Evolutionary conservation across 2,113 vertebrate species (phyloP).

Genomic region (Turnix velox): DNA sequence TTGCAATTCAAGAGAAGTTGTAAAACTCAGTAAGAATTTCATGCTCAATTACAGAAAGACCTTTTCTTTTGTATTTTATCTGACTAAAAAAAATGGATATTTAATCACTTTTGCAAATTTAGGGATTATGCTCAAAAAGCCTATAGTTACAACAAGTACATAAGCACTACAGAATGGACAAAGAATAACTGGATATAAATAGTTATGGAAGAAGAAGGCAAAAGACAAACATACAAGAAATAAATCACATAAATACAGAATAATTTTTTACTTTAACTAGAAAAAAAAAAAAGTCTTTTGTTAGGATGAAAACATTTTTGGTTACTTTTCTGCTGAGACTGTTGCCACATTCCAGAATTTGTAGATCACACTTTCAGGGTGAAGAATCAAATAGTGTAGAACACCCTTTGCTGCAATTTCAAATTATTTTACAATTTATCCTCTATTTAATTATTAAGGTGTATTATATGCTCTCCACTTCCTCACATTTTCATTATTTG

Average conservation of each 20-base stretch:
- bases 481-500: neutral
- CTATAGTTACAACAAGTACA: neutral
- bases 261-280: neutral
- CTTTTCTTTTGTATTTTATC: neutral
- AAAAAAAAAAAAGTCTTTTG: neutral
- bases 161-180: neutral
- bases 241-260: neutral
- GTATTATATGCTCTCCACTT: neutral
- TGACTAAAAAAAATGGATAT: neutral
- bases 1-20: neutral
- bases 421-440: neutral
- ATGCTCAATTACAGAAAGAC: neutral
- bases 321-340: neutral
- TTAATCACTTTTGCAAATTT: neutral
- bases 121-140: neutral
- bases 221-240: neutral
- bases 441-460: neutral
- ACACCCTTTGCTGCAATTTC: neutral
- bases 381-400: neutral
- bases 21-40: neutral
- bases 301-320: neutral
- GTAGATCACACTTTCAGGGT: neutral
- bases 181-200: neutral
- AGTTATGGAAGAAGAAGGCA: neutral
- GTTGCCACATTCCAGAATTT: neutral